A percentile compares a stretch with the other conserved stretches of the same genome.
These are phyloP conservation scores for Drosophila tropicalis DNA, from an alignment of 1,140 invertebrate genomes.

Conservation along the genomic window DNA sequence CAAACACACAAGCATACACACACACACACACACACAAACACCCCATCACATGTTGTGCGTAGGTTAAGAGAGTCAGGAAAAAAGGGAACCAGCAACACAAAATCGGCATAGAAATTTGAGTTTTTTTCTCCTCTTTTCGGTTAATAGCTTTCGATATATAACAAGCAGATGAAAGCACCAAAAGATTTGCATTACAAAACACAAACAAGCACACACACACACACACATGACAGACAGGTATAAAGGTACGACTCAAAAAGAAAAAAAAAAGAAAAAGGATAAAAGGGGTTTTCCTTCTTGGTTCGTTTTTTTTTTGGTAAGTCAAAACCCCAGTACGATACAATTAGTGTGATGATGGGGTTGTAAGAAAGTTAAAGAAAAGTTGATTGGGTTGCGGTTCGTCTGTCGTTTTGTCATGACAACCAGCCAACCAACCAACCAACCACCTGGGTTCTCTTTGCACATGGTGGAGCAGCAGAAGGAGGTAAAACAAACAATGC, in stretches of 20 bases:
- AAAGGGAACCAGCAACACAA: conserved; percentile 4
- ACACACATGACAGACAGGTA: conserved; percentile 62
- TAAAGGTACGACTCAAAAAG: background rate
- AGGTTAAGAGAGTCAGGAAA: background rate
- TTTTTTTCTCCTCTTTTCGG: conserved; percentile 36
- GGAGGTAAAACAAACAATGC: conserved; percentile 9
- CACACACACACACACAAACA: conserved; percentile 12
- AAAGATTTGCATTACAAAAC: conserved; percentile 80
- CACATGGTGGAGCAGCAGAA: background rate
- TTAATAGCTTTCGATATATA: conserved; percentile 80
- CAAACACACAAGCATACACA: conserved; percentile 39
- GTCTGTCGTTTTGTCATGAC: conserved; percentile 46
- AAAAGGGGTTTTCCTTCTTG: conserved; percentile 8
- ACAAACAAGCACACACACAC: conserved; percentile 26
- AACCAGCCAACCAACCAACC: conserved; percentile 36
- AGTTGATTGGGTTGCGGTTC: conserved; percentile 60
- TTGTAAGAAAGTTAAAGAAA: conserved; percentile 39
- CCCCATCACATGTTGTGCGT: conserved; percentile 19
- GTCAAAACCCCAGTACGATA: conserved; percentile 35
- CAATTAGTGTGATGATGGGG: conserved; percentile 61
- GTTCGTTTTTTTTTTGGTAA: background rate
- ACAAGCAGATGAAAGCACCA: conserved; percentile 77
- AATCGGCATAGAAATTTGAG: conserved; percentile 63
- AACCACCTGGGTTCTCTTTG: background rate
- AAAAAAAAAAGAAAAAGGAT: conserved; percentile 25